phyloP scores from a whole-genome alignment of 2,888 invertebrate species.

The Mesochorus sp. region DNA sequence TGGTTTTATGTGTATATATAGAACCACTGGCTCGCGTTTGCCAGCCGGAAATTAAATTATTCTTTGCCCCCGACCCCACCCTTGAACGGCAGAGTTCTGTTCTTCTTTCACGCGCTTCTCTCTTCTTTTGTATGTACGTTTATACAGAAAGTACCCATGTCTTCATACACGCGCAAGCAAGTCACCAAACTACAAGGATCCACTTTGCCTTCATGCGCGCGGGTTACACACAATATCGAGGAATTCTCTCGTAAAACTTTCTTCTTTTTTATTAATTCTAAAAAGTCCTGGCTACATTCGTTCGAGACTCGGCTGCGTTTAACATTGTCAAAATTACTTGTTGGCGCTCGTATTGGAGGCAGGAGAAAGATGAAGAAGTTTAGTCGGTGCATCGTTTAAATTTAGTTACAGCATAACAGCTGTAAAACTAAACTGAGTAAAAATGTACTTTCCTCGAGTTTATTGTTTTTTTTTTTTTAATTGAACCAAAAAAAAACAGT shows the following conservation, averaged over 20 bases:
- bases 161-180: constrained; percentile 15
- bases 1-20: not conserved
- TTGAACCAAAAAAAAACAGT: too few species aligned
- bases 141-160: not conserved
- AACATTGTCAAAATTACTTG: not conserved
- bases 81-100: constrained; percentile 6
- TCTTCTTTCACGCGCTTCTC: constrained; percentile 11
- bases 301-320: not conserved
- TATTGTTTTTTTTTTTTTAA: too few species aligned
- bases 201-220: not conserved
- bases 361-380: not conserved
- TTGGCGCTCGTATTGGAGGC: not conserved
- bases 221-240: constrained; percentile 11
- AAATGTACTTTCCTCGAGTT: too few species aligned
- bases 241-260: not conserved
- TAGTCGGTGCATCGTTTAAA: too few species aligned
- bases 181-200: constrained; percentile 9
- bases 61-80: constrained; percentile 39
- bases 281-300: not conserved
- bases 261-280: not conserved
- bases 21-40: constrained; percentile 28
- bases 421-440: too few species aligned
- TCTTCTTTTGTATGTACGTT: not conserved
- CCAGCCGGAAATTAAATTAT: constrained; percentile 65
- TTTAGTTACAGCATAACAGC: too few species aligned